phyloP scores from a whole-genome alignment of 1,140 invertebrate species.

The Zeugodacus cucurbitae region DNA sequence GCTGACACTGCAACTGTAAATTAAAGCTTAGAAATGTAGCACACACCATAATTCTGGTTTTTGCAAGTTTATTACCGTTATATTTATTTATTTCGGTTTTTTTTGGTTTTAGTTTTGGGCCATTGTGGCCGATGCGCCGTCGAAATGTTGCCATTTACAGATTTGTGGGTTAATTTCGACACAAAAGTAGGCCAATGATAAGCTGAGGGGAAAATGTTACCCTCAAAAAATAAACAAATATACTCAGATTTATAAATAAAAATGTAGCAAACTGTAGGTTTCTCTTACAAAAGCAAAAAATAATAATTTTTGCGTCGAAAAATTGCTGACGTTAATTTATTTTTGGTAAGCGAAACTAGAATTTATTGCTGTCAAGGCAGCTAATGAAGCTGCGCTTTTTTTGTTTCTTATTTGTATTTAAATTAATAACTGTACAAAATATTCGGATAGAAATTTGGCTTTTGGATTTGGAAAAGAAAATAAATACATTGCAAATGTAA shows the following conservation, averaged over 20 bases:
- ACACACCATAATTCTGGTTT: slow-evolving; percentile 31
- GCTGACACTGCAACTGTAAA: not conserved
- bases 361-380: not conserved
- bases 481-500: too few relatives aligned
- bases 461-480: too few relatives aligned
- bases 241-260: not conserved
- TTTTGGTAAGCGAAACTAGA: not conserved
- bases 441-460: too few relatives aligned
- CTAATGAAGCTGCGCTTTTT: not conserved
- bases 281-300: too few relatives aligned
- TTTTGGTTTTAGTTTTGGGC: not conserved
- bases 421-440: too few relatives aligned
- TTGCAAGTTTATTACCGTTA: slow-evolving; percentile 4
- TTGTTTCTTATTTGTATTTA: too few relatives aligned
- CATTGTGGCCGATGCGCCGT: not conserved
- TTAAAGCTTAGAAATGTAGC: slow-evolving; percentile 21
- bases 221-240: too few relatives aligned
- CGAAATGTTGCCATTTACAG: slow-evolving; percentile 6
- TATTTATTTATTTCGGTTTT: not conserved
- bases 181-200: slow-evolving; percentile 27
- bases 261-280: not conserved
- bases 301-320: not conserved
- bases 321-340: not conserved
- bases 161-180: not conserved
- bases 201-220: not conserved